These are phyloP conservation scores for Conomelus anceps DNA, from an alignment of 2,888 invertebrate species.

Conservation along the genomic window DNA sequence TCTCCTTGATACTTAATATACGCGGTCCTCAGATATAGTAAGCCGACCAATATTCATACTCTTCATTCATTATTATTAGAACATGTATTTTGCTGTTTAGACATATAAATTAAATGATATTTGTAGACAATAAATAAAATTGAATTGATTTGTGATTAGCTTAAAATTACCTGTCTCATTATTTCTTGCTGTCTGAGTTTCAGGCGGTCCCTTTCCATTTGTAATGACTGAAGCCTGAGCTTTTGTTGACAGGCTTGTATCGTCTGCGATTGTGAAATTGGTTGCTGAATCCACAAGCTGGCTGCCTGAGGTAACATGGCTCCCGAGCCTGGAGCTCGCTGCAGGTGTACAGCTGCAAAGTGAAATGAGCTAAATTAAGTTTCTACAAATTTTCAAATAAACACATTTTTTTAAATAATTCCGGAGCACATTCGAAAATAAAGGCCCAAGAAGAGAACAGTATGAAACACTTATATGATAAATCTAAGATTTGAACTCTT, in stretches of 20 bases:
- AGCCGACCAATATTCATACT: too few species aligned
- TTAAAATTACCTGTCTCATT: constrained; percentile 61
- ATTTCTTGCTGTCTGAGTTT: constrained; percentile 87
- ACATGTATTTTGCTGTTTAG: too few species aligned
- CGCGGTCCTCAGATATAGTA: too few species aligned
- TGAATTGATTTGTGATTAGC: not conserved
- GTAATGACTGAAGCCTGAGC: constrained; percentile 71
- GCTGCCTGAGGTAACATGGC: constrained; percentile 49
- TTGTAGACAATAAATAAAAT: not conserved
- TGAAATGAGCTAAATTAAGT: not conserved
- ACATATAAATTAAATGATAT: too few species aligned
- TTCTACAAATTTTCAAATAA: not conserved
- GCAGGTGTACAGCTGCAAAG: constrained; percentile 48
- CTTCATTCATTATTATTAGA: too few species aligned
- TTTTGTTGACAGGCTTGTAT: constrained; percentile 67
- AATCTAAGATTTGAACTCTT: too few species aligned
- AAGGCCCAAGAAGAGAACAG: too few species aligned
- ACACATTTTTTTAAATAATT: not conserved
- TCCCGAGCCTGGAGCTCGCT: constrained; percentile 51
- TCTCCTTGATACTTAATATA: too few species aligned
- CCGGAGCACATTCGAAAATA: too few species aligned
- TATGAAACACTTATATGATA: too few species aligned
- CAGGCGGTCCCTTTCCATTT: constrained; percentile 80
- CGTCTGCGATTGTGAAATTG: constrained; percentile 51
- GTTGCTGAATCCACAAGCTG: constrained; percentile 44